A percentile compares a stretch with the other conserved stretches of the same genome.
phyloP scores from a whole-genome alignment of 2,888 invertebrate genomes.

The Drosophila tripunctata region DNA sequence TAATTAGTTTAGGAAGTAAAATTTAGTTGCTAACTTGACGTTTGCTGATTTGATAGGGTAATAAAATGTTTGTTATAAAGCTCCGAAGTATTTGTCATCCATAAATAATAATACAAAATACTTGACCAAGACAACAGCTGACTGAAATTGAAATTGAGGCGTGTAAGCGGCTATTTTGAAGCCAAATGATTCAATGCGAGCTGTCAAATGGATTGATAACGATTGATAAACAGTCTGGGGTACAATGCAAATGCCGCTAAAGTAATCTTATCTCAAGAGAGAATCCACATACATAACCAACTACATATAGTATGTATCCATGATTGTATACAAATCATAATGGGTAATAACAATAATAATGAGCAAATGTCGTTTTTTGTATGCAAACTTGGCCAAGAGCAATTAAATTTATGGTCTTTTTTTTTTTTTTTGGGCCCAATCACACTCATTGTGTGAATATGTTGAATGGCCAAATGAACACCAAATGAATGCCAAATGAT shows the following conservation, averaged over 20 bases:
- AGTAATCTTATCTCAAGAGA: constrained; percentile 33
- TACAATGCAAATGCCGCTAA: constrained; percentile 11
- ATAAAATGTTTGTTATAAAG: too few relatives aligned
- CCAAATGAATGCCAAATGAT: constrained; percentile 23
- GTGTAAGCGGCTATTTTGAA: constrained; percentile 59
- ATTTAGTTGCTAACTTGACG: background rate
- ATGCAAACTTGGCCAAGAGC: constrained; percentile 14
- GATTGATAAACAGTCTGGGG: background rate
- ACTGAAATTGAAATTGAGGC: constrained; percentile 11
- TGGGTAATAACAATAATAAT: constrained; percentile 12
- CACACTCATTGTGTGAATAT: constrained; percentile 5
- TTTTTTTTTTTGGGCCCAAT: constrained; percentile 15
- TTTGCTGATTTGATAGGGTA: constrained; percentile 13
- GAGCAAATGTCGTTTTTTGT: constrained; percentile 11
- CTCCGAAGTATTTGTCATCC: constrained; percentile 16
- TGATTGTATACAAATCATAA: background rate
- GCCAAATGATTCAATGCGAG: constrained; percentile 42
- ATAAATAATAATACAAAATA: constrained; percentile 4
- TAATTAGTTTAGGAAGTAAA: background rate
- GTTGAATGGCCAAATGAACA: constrained; percentile 17
- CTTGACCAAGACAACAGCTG: constrained; percentile 47
- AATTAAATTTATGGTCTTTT: constrained; percentile 36
- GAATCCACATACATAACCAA: background rate
- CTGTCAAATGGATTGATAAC: constrained; percentile 32
- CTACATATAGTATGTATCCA: background rate